Percentiles rank a stretch among this genome's conserved stretches.
Conservation (phyloP, 2,113 vertebrate genomes). For the Phrynocephalus versicolor region DNA sequence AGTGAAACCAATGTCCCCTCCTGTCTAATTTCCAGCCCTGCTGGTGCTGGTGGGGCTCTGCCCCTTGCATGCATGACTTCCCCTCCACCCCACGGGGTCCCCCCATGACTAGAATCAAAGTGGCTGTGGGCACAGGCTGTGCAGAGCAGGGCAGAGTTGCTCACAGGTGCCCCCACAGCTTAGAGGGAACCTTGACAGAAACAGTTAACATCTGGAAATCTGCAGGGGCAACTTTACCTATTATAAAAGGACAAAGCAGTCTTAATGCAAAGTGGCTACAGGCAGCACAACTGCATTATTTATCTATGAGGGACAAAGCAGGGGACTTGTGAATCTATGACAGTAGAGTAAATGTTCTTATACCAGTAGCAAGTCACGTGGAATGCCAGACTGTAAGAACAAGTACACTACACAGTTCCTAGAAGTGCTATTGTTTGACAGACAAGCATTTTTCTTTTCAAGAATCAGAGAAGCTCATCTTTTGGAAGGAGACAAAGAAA, state of each 20-base stretch:
- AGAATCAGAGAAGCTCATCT: not conserved
- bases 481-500: not conserved
- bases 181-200: too few relatives aligned
- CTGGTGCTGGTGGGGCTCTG: too few relatives aligned
- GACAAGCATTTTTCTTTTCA: not conserved
- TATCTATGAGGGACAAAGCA: not conserved
- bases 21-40: too few relatives aligned
- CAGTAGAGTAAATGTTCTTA: not conserved
- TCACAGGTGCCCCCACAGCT: too few relatives aligned
- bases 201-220: too few relatives aligned
- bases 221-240: not conserved
- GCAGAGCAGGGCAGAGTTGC: too few relatives aligned
- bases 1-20: not conserved
- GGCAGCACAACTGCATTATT: not conserved
- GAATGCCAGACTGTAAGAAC: not conserved
- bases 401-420: not conserved
- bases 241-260: not conserved
- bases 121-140: too few relatives aligned
- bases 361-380: not conserved
- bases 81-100: too few relatives aligned
- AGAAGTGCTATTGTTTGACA: conserved; percentile 15
- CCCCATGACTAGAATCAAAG: too few relatives aligned
- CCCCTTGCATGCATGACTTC: too few relatives aligned
- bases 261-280: not conserved
- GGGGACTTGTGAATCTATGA: not conserved